These are phyloP conservation scores for Erethizon dorsatum DNA, from an alignment of 2,797 vertebrate genomes.

Conservation along the genomic window DNA sequence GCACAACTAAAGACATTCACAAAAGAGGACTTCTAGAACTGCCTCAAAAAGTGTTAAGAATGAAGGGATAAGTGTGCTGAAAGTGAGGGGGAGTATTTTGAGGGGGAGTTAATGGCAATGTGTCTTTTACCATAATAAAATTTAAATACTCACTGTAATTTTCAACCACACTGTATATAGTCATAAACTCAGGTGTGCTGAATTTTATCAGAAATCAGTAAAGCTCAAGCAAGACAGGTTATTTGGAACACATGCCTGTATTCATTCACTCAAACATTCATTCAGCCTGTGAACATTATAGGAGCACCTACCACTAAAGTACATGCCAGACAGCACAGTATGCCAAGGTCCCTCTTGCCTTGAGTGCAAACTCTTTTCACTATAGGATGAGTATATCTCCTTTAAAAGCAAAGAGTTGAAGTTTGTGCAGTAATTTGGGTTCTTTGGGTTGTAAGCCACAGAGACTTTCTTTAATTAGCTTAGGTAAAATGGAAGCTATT, in stretches of 20 bases:
- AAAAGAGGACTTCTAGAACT: neutral
- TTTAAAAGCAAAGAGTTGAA: slow-evolving; percentile 57
- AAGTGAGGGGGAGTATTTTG: neutral
- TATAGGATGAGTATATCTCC: slow-evolving; percentile 22
- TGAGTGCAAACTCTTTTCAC: slow-evolving; percentile 18
- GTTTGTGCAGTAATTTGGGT: neutral
- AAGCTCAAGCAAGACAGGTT: slow-evolving; percentile 17
- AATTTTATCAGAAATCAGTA: slow-evolving; percentile 58
- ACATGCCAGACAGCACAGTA: neutral
- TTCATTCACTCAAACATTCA: neutral
- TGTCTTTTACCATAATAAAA: neutral
- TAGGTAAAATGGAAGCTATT: slow-evolving; percentile 52
- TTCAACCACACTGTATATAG: neutral
- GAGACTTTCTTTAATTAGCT: slow-evolving; percentile 22
- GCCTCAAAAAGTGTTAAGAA: neutral
- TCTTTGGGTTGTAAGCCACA: slow-evolving; percentile 43
- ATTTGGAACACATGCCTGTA: neutral
- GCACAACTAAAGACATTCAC: neutral
- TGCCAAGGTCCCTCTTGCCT: neutral
- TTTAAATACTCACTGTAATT: neutral
- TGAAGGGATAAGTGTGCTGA: neutral
- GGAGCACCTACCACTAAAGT: neutral
- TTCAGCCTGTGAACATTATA: slow-evolving; percentile 32
- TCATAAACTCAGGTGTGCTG: neutral
- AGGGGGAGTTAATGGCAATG: neutral